Percentiles rank a stretch among this genome's conserved stretches.
Conservation (phyloP, 2,888 invertebrate species). For the Acrocyrtus sp. region DNA sequence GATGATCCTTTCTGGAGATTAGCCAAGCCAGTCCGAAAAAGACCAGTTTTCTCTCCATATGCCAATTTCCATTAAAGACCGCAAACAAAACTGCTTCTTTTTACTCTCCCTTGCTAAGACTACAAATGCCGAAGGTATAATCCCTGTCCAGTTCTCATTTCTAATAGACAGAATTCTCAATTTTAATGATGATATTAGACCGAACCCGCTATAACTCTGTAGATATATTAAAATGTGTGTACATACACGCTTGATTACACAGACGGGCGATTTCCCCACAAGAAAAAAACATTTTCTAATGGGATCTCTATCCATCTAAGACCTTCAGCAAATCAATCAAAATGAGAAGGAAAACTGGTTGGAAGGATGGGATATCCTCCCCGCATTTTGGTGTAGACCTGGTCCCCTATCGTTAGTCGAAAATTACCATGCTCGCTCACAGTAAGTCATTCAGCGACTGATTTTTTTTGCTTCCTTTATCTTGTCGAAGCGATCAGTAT, state of each 20-base stretch:
- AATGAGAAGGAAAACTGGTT: conserved; percentile 15
- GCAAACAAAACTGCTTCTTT: background rate
- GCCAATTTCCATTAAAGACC: conserved; percentile 7
- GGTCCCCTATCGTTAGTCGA: background rate
- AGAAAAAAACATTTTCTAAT: background rate
- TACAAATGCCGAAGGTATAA: conserved; percentile 1
- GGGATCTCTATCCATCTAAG: background rate
- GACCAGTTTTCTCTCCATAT: conserved; percentile 1
- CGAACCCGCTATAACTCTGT: too few species aligned
- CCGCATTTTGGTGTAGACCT: conserved; percentile 1
- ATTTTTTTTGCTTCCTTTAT: background rate
- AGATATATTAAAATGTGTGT: background rate
- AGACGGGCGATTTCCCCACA: background rate
- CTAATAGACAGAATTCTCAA: conserved; percentile 4
- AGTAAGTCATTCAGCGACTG: background rate
- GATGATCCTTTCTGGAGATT: conserved; percentile 42
- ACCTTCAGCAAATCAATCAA: conserved; percentile 38
- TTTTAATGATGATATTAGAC: conserved; percentile 14
- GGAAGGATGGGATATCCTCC: background rate
- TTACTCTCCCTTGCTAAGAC: background rate
- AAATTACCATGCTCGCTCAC: background rate
- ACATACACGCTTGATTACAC: background rate
- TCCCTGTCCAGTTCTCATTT: background rate
- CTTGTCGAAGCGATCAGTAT: background rate
- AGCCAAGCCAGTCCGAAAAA: too few species aligned